Base-by-base conservation (phyloP, 2,113 vertebrate genomes). In the Dicerorhinus sumatrensis region DNA sequence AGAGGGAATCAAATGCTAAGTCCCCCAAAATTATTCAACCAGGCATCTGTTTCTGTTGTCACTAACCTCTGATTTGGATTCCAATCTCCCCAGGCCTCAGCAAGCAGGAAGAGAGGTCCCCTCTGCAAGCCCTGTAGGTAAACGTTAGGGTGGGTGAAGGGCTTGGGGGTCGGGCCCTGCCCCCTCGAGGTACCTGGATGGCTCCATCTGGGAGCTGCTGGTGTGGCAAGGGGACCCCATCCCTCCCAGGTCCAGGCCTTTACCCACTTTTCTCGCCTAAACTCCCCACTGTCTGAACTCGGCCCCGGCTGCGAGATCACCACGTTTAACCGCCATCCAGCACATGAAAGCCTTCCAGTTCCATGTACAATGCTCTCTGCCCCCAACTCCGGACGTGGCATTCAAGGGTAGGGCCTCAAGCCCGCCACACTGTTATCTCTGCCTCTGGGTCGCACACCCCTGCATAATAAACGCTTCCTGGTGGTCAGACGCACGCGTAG, bases 231-330 rank as follows among this genome's bases (percentile, higher is more conserved):
- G 10, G 16, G 63, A 11, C 4, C 9, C 39, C 48, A 25, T 51
- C 21, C 10, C 29, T 48, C 14, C 33, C 7, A 8, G 9, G 3
- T n/a, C 8, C 4, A 25, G n/a, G 27, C 42, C 42, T 60, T 82
- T 42, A 27, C 10, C 29, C 9, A 42, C 6, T 65, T 60, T 83
- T 21, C 29, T 18, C 39, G 48, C 29, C 39, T 63, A 21, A 81
- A 82, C 31, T 18, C 16, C 33, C 21, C 46, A 27, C 46, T 29
- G 51, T 56, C 77, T 89, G 83, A 88, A 33, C 33, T 21, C 11
- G 0, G 0, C 33, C 51, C 16, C 0, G 1, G 42, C 20, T 6
- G 23, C 5, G 5, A 93, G 13, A n/a, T 65, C 42, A 12, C n/a
- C 46, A 54, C 3, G 8, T 4, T 36, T 65, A 23, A 54, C 63